A percentile compares a stretch with the other conserved stretches of the same genome.
phyloP scores from a whole-genome alignment of 1,140 invertebrate species.

The Hesperophylax magnus region DNA sequence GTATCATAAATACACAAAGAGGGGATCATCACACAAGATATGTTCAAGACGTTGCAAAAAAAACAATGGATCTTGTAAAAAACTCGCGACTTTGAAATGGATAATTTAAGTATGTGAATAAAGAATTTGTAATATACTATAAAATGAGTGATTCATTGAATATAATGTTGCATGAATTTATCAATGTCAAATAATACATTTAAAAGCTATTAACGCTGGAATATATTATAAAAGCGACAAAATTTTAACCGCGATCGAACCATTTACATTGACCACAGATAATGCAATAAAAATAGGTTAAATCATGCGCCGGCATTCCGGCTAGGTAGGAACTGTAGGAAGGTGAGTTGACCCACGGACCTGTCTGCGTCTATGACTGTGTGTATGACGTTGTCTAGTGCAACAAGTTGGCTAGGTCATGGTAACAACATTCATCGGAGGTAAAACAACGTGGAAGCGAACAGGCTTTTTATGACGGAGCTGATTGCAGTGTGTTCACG shows the following conservation, averaged over 20 bases:
- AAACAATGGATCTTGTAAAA: too few species aligned
- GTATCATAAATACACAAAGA: too few species aligned
- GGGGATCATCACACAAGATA: too few species aligned
- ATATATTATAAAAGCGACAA: not conserved
- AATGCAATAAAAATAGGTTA: slow-evolving; percentile 38
- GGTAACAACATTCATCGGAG: slow-evolving; percentile 39
- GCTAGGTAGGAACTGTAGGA: not conserved
- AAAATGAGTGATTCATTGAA: too few species aligned
- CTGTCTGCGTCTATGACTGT: not conserved
- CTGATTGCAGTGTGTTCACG: slow-evolving; percentile 30
- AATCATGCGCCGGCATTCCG: slow-evolving; percentile 40
- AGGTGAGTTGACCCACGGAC: slow-evolving; percentile 28
- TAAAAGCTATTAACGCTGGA: not conserved
- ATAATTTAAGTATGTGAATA: too few species aligned
- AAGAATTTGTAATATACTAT: too few species aligned
- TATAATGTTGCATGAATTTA: too few species aligned
- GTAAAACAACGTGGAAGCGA: slow-evolving; percentile 23
- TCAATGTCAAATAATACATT: not conserved
- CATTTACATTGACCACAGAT: slow-evolving; percentile 20
- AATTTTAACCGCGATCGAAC: not conserved
- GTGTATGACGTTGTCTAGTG: not conserved
- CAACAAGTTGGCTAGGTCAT: slow-evolving; percentile 36
- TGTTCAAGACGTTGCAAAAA: too few species aligned
- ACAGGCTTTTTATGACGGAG: slow-evolving; percentile 4
- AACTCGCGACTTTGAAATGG: too few species aligned